Conservation (phyloP, 2,797 vertebrate species). For the Pampus argenteus region DNA sequence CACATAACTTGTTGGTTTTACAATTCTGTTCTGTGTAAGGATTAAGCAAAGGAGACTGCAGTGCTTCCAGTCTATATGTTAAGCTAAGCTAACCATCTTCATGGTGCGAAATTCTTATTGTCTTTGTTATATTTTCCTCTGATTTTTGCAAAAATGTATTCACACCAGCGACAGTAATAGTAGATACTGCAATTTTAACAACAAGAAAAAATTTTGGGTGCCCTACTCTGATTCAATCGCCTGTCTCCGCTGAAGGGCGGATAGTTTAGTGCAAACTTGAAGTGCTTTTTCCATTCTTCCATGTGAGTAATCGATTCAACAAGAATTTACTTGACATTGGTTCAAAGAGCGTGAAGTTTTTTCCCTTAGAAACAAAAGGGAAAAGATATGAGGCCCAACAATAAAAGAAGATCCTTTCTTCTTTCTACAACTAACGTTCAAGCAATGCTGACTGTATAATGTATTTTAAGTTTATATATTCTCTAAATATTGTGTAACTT, state of each 20-base stretch:
- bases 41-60: background rate
- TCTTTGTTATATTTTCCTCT: background rate
- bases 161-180: background rate
- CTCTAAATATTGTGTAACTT: constrained; percentile 18
- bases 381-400: constrained; percentile 33
- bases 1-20: background rate
- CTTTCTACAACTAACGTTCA: constrained; percentile 45
- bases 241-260: constrained; percentile 12
- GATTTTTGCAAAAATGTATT: background rate
- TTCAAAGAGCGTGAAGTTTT: constrained; percentile 24
- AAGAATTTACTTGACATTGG: constrained; percentile 50
- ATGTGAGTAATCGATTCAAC: constrained; percentile 35
- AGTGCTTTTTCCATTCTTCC: constrained; percentile 1
- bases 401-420: constrained; percentile 21
- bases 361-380: constrained; percentile 28
- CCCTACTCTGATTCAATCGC: background rate
- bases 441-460: constrained; percentile 57
- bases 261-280: constrained; percentile 19
- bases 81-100: no score
- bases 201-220: background rate
- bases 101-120: no score
- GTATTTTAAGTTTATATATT: constrained; percentile 48
- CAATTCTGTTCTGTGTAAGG: background rate
- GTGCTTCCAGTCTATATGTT: background rate
- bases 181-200: background rate